phyloP scores from a whole-genome alignment of 2,113 vertebrate genomes.

The Scolopax mira region DNA sequence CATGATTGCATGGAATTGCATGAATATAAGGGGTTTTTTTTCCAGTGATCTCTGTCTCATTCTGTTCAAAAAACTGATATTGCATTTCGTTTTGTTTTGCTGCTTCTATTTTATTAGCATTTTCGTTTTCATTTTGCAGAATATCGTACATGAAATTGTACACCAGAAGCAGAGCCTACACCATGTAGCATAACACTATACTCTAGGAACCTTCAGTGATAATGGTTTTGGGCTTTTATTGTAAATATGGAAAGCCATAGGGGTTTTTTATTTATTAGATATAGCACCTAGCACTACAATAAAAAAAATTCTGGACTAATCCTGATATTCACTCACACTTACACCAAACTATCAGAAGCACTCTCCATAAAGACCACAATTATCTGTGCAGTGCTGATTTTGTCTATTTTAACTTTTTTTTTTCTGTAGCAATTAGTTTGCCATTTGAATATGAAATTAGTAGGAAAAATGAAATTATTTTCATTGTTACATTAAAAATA shows the following conservation, averaged over 20 bases:
- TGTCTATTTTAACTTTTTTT: not conserved
- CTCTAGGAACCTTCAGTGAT: not conserved
- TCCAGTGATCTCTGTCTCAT: not conserved
- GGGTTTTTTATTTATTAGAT: not conserved
- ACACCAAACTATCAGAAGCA: fast-evolving
- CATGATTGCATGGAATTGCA: not conserved
- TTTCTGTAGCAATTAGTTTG: not conserved
- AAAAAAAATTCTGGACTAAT: not conserved
- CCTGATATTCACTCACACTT: not conserved
- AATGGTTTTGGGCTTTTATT: too few relatives aligned
- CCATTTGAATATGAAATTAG: not conserved
- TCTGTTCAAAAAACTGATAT: not conserved
- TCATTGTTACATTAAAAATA: not conserved
- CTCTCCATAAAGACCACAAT: not conserved
- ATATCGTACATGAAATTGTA: not conserved
- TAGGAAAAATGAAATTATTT: not conserved
- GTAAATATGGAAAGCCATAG: not conserved
- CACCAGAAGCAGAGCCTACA: not conserved
- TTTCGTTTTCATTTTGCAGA: not conserved
- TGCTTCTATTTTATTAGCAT: not conserved
- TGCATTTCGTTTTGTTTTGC: not conserved
- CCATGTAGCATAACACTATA: not conserved
- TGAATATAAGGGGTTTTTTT: not conserved
- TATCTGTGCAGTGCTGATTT: not conserved
- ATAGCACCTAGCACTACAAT: not conserved